Conservation (phyloP, 2,888 invertebrate genomes). For the Chrysomela aeneicollis region DNA sequence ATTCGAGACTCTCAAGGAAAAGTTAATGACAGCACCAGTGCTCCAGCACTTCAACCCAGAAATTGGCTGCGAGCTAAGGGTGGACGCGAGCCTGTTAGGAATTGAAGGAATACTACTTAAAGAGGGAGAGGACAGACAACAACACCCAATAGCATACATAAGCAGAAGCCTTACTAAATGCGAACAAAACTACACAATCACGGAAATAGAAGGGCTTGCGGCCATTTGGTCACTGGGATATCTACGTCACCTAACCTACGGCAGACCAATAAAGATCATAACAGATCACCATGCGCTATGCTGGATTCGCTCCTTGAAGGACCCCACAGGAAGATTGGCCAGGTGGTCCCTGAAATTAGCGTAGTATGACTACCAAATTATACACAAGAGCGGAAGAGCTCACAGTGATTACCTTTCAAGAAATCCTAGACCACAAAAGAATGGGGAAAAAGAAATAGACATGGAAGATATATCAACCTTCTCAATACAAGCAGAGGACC, state of each 20-base stretch:
- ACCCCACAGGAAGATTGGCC: not conserved
- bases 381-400: constrained; percentile 24
- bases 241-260: constrained; percentile 6
- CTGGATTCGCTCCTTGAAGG: constrained; percentile 5
- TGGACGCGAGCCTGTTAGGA: constrained; percentile 35
- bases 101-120: constrained; percentile 37
- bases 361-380: constrained; percentile 27
- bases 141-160: not conserved
- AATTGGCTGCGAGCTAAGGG: constrained; percentile 33
- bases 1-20: constrained; percentile 30
- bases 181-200: not conserved
- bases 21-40: constrained; percentile 32
- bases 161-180: constrained; percentile 14
- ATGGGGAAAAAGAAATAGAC: too few relatives aligned
- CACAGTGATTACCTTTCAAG: constrained; percentile 32
- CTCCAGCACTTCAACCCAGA: constrained; percentile 29
- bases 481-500: not conserved
- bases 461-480: not conserved
- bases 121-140: constrained; percentile 20
- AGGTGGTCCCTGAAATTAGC: constrained; percentile 16
- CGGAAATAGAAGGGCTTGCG: constrained; percentile 5
- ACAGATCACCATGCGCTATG: constrained; percentile 15
- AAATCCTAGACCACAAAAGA: too few relatives aligned
- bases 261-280: constrained; percentile 2
- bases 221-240: constrained; percentile 8